Evolutionary conservation across 2,888 invertebrate genomes (phyloP), one percentile per base, ranked within the genome.

Genomic region (Argyresthia goedartella): DNA sequence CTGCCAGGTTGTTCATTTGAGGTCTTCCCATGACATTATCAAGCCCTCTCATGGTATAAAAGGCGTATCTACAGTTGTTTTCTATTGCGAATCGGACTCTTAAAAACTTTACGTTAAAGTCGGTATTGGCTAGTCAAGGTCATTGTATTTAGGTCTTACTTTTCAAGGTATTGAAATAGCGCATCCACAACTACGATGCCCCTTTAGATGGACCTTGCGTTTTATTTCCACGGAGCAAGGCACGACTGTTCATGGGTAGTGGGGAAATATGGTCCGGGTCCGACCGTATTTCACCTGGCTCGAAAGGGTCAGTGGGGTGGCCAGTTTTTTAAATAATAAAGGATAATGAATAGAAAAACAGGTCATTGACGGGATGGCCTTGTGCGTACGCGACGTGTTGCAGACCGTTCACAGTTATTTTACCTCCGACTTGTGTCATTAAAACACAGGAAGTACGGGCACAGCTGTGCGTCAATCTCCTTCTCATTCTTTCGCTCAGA

Each of bases 11-110:
- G 79, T 81, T 82, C 81, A 82, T 79, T 81, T 79, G n/a, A 81
- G 85, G 76, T 78, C 84, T 86, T 86, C 85, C 85, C 86, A 86
- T 85, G 86, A 86, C 86, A 86, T 86, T 86, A 85, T 81, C 76
- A 76, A 25, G 59, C 59, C 13, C 25, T 13, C 15, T 50, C 50
- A 14, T 43, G 43, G 6, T 39, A 25, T 46, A 25, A 39, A 45
- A 46, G 39, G 46, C 51, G 9, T 46, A 45, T 15, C 43, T 49
- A 49, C 49, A 41, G 25, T 14, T 36, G 11, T 4, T 14, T 35
- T 14, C n/a, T 33, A 48, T 25, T 33, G 13, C 2, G 33, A 33
- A 25, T 33, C 48, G 11, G 33, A 42, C 34, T 9, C 45, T 16
- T 10, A 11, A 39, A 9, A 8, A 39, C 39, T 8, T 36, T 8